Evolutionary conservation across 2,888 invertebrate species (phyloP).

Genomic region (Chelonus formosanus): DNA sequence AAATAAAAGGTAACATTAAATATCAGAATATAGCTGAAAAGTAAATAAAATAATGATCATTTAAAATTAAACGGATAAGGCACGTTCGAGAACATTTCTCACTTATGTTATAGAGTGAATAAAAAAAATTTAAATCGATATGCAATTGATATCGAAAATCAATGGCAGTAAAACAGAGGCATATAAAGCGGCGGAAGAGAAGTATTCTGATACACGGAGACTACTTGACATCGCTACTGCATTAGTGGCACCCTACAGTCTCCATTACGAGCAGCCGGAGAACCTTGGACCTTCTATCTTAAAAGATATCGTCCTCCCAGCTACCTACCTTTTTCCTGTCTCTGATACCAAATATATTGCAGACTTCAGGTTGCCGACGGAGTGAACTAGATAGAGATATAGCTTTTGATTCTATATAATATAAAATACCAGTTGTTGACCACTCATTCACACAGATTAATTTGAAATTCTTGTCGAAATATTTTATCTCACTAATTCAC

Average conservation of each 20-base stretch:
- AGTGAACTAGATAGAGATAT: conserved; percentile 58
- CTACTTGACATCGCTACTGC: conserved; percentile 64
- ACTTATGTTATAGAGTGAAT: conserved; percentile 31
- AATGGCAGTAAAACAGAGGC: conserved; percentile 38
- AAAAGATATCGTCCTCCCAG: conserved; percentile 55
- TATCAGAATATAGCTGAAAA: neutral
- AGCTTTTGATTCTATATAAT: conserved; percentile 42
- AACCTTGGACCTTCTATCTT: conserved; percentile 53
- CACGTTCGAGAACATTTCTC: conserved; percentile 43
- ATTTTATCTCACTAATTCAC: conserved; percentile 36
- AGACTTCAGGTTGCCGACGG: conserved; percentile 44
- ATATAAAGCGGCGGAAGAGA: conserved; percentile 37
- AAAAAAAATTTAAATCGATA: conserved; percentile 25
- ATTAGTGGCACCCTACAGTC: conserved; percentile 64
- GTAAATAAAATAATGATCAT: conserved; percentile 32
- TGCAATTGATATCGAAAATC: conserved; percentile 39
- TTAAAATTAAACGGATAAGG: conserved; percentile 39
- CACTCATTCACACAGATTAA: too few relatives aligned
- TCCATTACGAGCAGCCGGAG: conserved; percentile 56
- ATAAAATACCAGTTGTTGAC: neutral
- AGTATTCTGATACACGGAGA: conserved; percentile 44
- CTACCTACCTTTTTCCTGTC: conserved; percentile 52
- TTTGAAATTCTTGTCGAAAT: conserved; percentile 16
- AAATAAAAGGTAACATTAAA: conserved; percentile 44
- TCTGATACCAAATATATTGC: conserved; percentile 59